phyloP scores from a whole-genome alignment of 1,140 invertebrate genomes.

The Drosophila ambigua region DNA sequence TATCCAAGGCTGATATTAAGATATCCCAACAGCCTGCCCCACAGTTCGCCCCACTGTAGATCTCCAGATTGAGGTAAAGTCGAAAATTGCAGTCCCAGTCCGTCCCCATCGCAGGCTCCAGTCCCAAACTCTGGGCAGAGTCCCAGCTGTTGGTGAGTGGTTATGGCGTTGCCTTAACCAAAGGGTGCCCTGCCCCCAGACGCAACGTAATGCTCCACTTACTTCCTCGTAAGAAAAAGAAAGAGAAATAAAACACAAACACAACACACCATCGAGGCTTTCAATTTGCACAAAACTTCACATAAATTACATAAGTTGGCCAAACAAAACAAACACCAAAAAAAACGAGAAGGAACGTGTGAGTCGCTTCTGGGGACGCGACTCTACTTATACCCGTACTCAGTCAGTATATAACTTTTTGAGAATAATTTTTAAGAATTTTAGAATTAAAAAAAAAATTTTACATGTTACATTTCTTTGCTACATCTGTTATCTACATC shows the following conservation, averaged over 20 bases:
- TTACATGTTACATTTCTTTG: too few species aligned
- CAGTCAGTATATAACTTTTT: too few species aligned
- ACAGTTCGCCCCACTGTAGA: conserved; percentile 26
- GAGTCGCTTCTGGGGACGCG: too few species aligned
- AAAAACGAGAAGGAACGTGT: too few species aligned
- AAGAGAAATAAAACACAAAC: conserved; percentile 20
- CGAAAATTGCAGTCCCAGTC: conserved; percentile 22
- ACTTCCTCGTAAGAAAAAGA: conserved; percentile 65
- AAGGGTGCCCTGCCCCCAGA: conserved; percentile 62
- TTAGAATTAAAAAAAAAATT: too few species aligned
- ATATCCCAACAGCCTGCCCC: conserved; percentile 27
- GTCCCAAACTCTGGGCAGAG: conserved; percentile 11
- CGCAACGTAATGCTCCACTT: conserved; percentile 75
- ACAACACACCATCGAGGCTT: conserved; percentile 57
- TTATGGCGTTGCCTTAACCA: conserved; percentile 45
- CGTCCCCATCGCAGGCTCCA: neutral
- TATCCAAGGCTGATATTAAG: conserved; percentile 14
- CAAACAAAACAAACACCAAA: conserved; percentile 54
- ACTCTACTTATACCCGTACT: too few species aligned
- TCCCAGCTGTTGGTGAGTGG: conserved; percentile 43
- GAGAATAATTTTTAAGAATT: too few species aligned
- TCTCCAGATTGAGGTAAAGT: conserved; percentile 9
- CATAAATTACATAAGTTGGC: conserved; percentile 76
- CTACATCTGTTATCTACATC: too few species aligned
- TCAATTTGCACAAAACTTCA: conserved; percentile 81